These are phyloP conservation scores for Rotaria magnacalcarata DNA, from an alignment of 2,888 invertebrate species.

Conservation along the genomic window DNA sequence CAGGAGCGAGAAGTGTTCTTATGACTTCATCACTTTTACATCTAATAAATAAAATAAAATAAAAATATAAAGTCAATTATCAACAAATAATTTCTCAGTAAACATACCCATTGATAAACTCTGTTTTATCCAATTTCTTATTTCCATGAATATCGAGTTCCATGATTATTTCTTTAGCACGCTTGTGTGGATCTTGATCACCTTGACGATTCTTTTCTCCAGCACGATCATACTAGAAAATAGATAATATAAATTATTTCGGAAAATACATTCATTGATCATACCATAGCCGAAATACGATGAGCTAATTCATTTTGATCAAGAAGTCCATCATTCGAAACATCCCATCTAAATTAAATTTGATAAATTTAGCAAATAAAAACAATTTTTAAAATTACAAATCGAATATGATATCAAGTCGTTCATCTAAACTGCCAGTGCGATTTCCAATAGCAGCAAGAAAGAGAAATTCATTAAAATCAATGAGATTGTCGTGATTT, in stretches of 20 bases:
- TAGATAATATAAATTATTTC: not conserved
- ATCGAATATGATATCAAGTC: not conserved
- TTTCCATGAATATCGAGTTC: not conserved
- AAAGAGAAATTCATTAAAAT: conserved; percentile 24
- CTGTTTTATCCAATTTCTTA: not conserved
- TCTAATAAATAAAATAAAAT: not conserved
- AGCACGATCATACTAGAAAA: not conserved
- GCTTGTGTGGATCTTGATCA: not conserved
- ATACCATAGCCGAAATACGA: not conserved
- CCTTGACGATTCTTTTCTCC: not conserved
- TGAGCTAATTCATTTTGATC: conserved; percentile 13
- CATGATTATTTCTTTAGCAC: not conserved
- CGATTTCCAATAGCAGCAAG: not conserved
- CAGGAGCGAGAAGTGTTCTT: not conserved
- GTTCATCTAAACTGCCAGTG: not conserved
- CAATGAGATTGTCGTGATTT: not conserved
- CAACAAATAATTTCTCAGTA: not conserved
- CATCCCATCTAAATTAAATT: not conserved
- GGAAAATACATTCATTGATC: not conserved
- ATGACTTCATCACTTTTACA: not conserved
- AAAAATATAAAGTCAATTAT: not conserved
- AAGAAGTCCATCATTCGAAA: not conserved
- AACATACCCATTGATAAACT: not conserved
- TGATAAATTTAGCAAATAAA: not conserved
- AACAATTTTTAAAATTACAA: not conserved